A percentile compares a stretch with the other conserved stretches of the same genome.
Evolutionary conservation across 2,888 invertebrate genomes (phyloP).

Genomic region (Frankliniella intonsa): DNA sequence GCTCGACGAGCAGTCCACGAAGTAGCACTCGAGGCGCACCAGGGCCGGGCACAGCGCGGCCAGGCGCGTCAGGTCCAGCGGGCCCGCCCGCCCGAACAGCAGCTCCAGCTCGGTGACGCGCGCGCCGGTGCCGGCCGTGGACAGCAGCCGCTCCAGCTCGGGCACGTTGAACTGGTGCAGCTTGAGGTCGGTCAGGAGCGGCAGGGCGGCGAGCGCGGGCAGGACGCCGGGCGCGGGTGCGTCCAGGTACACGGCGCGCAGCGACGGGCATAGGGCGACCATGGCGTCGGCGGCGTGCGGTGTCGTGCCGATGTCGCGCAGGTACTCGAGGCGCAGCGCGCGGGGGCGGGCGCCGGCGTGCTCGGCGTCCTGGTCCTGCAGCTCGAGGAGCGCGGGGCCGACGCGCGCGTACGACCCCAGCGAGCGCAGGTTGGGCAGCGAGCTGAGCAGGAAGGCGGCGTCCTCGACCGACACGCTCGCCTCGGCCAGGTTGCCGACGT

Average conservation of each 20-base stretch:
- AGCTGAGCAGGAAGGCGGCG: neutral
- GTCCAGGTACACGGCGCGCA: constrained; percentile 11
- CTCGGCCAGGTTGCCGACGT: constrained; percentile 19
- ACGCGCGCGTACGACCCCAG: constrained; percentile 14
- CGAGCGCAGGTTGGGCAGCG: neutral
- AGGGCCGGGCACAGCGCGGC: neutral
- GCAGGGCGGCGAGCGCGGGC: neutral
- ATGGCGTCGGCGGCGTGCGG: neutral
- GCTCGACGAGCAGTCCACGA: constrained; percentile 21
- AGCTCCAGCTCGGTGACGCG: constrained; percentile 3
- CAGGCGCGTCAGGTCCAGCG: constrained; percentile 8
- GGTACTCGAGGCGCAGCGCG: constrained; percentile 8
- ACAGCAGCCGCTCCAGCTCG: constrained; percentile 4
- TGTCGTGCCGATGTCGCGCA: constrained; percentile 12
- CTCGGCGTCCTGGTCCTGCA: neutral
- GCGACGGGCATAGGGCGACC: neutral
- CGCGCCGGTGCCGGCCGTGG: neutral
- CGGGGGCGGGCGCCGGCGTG: neutral
- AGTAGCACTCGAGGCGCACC: constrained; percentile 14
- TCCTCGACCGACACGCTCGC: neutral
- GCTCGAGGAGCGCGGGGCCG: neutral
- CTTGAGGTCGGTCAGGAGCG: neutral
- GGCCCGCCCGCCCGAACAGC: neutral
- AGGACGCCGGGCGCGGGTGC: neutral
- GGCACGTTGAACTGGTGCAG: constrained; percentile 2